Conservation (phyloP, 37 sponge, comb jelly and placozoan genomes). For the Aphrocallistes beatrix region DNA sequence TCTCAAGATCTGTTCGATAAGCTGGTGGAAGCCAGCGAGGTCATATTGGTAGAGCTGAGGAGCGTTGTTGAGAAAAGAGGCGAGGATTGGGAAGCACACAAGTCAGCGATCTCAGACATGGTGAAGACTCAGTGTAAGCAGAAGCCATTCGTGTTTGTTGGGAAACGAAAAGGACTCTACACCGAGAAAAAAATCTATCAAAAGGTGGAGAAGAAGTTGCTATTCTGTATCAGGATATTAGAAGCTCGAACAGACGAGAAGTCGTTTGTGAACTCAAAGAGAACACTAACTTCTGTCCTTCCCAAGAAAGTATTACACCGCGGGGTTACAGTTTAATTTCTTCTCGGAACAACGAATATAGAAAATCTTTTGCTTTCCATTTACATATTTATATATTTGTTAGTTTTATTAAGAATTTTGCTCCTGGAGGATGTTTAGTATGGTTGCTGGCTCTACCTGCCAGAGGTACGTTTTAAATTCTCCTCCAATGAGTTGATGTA, state of each 20-base stretch:
- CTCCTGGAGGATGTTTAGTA: too few species aligned
- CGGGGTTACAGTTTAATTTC: background rate
- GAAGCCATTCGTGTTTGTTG: background rate
- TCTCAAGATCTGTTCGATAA: background rate
- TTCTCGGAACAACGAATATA: too few species aligned
- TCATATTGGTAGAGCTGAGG: background rate
- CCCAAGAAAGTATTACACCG: background rate
- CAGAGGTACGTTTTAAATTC: too few species aligned
- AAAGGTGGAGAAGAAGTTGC: background rate
- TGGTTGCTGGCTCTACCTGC: too few species aligned
- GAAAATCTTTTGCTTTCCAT: too few species aligned
- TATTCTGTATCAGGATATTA: background rate
- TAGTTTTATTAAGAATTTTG: too few species aligned
- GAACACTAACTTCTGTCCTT: background rate
- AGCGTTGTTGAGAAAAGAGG: background rate
- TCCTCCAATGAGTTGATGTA: too few species aligned
- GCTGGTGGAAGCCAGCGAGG: background rate
- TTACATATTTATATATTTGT: too few species aligned
- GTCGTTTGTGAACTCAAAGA: background rate
- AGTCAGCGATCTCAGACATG: background rate
- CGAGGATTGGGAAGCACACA: background rate
- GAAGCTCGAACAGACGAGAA: slow-evolving; percentile 4
- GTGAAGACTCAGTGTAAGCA: background rate
- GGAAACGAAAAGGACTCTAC: background rate
- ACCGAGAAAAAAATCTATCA: background rate